phyloP scores from a whole-genome alignment of 2,888 invertebrate genomes.

The Argyresthia goedartella region DNA sequence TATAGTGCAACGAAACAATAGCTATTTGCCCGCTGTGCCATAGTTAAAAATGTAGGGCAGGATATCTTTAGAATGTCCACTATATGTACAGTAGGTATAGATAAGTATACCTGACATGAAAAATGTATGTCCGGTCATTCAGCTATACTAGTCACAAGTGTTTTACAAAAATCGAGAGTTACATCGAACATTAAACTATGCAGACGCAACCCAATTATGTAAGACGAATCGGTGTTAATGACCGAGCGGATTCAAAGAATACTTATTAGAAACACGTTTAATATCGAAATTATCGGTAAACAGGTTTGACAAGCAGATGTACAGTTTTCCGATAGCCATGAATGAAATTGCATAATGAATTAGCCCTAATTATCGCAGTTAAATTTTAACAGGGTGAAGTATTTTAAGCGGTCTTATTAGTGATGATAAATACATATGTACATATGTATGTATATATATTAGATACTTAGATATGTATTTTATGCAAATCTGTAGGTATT shows the following conservation, averaged over 20 bases:
- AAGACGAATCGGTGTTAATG: conserved; percentile 22
- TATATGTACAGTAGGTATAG: no score
- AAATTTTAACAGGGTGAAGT: not conserved
- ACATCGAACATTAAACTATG: not conserved
- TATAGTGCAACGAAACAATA: no score
- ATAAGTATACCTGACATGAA: not conserved
- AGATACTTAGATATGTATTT: no score
- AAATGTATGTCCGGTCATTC: not conserved
- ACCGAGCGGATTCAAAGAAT: conserved; percentile 14
- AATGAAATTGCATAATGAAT: not conserved
- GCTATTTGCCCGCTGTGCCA: not conserved
- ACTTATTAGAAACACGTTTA: conserved; percentile 1
- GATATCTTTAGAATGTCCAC: not conserved
- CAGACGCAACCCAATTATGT: conserved; percentile 14
- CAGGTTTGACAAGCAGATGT: not conserved
- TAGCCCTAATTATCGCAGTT: not conserved
- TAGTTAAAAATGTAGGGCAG: not conserved
- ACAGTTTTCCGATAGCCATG: not conserved
- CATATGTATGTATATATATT: not conserved
- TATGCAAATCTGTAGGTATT: no score
- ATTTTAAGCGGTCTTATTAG: not conserved
- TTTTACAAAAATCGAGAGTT: not conserved
- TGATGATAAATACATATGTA: not conserved
- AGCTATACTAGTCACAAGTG: not conserved
- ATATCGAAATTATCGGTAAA: not conserved